Conservation (phyloP, 2,113 vertebrate species). For the Lophius piscatorius region DNA sequence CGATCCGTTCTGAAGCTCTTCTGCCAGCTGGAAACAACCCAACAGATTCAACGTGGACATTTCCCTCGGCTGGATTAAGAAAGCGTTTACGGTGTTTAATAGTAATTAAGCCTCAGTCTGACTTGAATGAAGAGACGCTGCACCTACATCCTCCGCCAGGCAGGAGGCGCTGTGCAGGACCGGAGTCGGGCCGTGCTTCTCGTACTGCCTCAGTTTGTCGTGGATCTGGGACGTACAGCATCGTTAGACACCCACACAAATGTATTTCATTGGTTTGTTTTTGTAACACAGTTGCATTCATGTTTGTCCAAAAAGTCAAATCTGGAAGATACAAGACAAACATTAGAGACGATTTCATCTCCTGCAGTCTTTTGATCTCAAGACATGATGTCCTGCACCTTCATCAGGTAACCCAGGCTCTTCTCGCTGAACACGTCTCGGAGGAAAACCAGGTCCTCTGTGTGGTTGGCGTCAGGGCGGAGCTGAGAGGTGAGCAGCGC, state of each 20-base stretch:
- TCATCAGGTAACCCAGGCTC: slow-evolving; percentile 91
- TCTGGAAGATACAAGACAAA: not conserved
- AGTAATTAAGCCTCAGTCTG: not conserved
- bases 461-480: slow-evolving; percentile 91
- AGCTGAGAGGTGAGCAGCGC: slow-evolving; percentile 93
- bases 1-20: slow-evolving; percentile 87
- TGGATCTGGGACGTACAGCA: slow-evolving; percentile 84
- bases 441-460: slow-evolving; percentile 92
- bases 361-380: too few relatives aligned
- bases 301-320: too few relatives aligned
- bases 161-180: slow-evolving; percentile 89
- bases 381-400: slow-evolving; percentile 75
- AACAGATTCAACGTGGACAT: too few relatives aligned
- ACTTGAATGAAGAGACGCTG: not conserved
- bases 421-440: slow-evolving; percentile 91
- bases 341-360: not conserved
- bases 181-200: slow-evolving; percentile 88
- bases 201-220: slow-evolving; percentile 90
- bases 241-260: not conserved
- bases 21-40: slow-evolving; percentile 87
- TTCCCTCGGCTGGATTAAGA: not conserved
- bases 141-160: slow-evolving; percentile 91
- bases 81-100: not conserved
- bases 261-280: too few relatives aligned
- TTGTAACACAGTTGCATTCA: too few relatives aligned